phyloP scores from a whole-genome alignment of 2,888 invertebrate genomes.

The Drosophila flavopinicola region DNA sequence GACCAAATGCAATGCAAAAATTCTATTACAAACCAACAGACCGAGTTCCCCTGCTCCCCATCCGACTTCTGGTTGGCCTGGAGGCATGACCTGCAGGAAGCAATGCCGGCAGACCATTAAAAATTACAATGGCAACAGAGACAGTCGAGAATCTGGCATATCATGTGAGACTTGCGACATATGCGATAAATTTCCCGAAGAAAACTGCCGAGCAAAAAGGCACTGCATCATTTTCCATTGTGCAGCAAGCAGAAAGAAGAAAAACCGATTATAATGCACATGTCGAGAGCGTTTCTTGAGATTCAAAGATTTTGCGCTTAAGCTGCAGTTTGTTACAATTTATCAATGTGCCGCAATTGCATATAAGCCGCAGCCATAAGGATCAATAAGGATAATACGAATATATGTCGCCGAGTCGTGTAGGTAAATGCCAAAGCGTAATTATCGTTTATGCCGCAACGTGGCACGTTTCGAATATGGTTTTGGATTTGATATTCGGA shows the following conservation, averaged over 20 bases:
- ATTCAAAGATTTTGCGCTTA: slow-evolving; percentile 39
- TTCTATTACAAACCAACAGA: slow-evolving; percentile 68
- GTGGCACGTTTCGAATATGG: slow-evolving; percentile 72
- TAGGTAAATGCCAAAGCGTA: slow-evolving; percentile 65
- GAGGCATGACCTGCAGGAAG: slow-evolving; percentile 56
- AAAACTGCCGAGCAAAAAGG: slow-evolving; percentile 60
- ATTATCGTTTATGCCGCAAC: slow-evolving; percentile 72
- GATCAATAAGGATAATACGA: slow-evolving; percentile 75
- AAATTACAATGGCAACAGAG: slow-evolving; percentile 64
- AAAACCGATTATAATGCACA: slow-evolving; percentile 56
- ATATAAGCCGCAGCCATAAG: slow-evolving; percentile 70
- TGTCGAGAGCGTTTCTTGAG: slow-evolving; percentile 57
- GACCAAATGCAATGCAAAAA: slow-evolving; percentile 68
- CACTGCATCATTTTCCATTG: slow-evolving; percentile 66
- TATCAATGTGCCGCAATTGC: slow-evolving; percentile 70
- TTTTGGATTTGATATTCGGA: slow-evolving; percentile 24
- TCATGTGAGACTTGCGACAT: slow-evolving; percentile 78
- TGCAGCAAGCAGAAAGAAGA: slow-evolving; percentile 23
- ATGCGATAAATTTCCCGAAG: slow-evolving; percentile 72
- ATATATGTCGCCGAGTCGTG: slow-evolving; percentile 49
- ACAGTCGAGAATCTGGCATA: slow-evolving; percentile 62
- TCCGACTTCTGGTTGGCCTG: not conserved
- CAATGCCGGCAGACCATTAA: slow-evolving; percentile 72
- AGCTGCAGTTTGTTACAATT: slow-evolving; percentile 66
- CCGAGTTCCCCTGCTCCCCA: slow-evolving; percentile 9